These are phyloP conservation scores for Otis tarda DNA, from an alignment of 2,113 vertebrate genomes.

Conservation along the genomic window DNA sequence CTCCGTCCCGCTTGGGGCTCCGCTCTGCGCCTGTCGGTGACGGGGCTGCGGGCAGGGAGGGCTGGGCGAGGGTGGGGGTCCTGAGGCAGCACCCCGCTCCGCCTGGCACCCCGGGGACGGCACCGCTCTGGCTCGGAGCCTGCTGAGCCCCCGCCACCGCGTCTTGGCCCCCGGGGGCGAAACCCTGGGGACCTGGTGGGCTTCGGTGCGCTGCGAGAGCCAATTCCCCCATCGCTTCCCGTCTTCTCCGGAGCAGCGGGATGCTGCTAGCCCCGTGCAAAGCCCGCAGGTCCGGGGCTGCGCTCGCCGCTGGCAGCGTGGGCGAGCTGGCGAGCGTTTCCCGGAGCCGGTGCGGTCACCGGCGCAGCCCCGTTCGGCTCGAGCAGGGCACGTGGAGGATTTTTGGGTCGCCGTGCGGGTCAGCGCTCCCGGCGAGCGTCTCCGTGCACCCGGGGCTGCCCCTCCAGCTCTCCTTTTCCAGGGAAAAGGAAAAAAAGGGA, in stretches of 20 bases:
- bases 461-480: not conserved
- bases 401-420: not conserved
- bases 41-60: not conserved
- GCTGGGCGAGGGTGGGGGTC: not conserved
- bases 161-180: not conserved
- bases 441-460: rapidly evolving
- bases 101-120: not conserved
- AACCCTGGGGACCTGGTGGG: not conserved
- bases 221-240: not conserved
- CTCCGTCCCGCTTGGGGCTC: not conserved
- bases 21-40: not conserved
- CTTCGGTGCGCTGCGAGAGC: not conserved
- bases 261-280: not conserved
- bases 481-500: not conserved
- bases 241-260: not conserved
- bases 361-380: rapidly evolving
- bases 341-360: not conserved
- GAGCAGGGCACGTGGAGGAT: rapidly evolving
- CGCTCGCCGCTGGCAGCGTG: rapidly evolving
- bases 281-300: not conserved
- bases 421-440: not conserved
- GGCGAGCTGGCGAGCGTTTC: rapidly evolving
- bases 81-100: not conserved
- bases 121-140: not conserved
- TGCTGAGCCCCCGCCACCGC: not conserved